A percentile compares a stretch with the other conserved stretches of the same genome.
phyloP scores from a whole-genome alignment of 2,113 vertebrate species.

The Solenodon paradoxus region DNA sequence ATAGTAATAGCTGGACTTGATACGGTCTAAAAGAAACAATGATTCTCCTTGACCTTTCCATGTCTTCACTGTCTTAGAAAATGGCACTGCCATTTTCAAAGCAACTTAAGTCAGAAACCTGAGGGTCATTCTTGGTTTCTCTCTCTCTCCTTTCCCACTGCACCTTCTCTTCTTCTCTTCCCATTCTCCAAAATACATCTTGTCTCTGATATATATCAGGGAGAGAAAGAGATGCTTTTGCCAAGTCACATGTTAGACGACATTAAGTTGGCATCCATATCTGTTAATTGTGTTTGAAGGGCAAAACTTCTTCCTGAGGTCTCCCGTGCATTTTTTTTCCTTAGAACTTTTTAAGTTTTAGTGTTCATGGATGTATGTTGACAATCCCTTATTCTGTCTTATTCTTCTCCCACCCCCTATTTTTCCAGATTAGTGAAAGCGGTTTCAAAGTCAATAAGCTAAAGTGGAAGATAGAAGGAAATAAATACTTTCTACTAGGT shows the following conservation, averaged over 20 bases:
- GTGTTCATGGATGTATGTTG: not conserved
- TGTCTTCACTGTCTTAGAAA: not conserved
- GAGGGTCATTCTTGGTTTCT: not conserved
- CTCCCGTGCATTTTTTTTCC: not conserved
- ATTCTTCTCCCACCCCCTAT: not conserved
- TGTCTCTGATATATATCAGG: no score
- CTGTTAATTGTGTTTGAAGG: not conserved
- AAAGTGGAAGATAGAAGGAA: not conserved
- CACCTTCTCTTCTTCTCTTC: not conserved
- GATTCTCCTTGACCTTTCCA: not conserved
- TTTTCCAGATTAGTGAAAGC: not conserved
- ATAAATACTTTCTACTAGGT: not conserved
- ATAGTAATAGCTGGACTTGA: not conserved
- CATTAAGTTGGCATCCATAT: not conserved
- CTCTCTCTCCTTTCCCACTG: not conserved
- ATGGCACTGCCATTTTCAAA: not conserved
- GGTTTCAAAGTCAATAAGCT: not conserved
- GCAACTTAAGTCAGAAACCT: not conserved
- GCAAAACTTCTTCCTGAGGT: not conserved
- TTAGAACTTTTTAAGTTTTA: not conserved
- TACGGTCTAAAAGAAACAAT: not conserved
- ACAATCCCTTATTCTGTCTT: not conserved
- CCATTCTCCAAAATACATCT: not conserved
- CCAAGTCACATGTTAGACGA: not conserved
- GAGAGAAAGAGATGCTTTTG: not conserved